phyloP scores from a whole-genome alignment of 2,113 vertebrate genomes.

The Platycercus adscitus region DNA sequence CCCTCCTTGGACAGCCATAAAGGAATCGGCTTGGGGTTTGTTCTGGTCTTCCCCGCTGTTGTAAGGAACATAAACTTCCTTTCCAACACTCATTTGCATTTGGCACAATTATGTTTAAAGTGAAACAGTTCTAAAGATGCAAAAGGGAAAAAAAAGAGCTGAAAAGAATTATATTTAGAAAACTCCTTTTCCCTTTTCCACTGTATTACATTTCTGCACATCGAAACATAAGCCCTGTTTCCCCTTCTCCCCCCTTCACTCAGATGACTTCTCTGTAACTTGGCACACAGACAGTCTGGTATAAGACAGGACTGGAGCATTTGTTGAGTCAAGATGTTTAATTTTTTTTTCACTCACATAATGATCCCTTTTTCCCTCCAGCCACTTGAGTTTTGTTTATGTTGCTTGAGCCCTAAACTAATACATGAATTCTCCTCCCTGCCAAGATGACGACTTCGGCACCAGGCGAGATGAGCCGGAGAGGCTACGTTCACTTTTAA shows the following conservation, averaged over 20 bases:
- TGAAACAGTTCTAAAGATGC: constrained; percentile 21
- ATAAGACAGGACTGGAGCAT: constrained; percentile 75
- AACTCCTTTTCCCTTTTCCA: constrained; percentile 70
- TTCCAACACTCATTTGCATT: constrained; percentile 61
- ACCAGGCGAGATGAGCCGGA: constrained; percentile 21
- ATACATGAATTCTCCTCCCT: constrained; percentile 72
- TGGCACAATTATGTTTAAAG: constrained; percentile 11
- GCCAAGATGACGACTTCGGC: constrained; percentile 32
- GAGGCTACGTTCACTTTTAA: neutral
- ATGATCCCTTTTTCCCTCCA: constrained; percentile 79
- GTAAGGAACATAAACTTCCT: neutral
- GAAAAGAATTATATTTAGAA: constrained; percentile 62
- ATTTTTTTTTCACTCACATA: constrained; percentile 73
- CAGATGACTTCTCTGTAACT: constrained; percentile 73
- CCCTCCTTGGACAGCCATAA: neutral
- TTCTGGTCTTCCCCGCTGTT: neutral
- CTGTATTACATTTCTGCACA: constrained; percentile 36
- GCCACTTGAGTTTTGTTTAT: constrained; percentile 79
- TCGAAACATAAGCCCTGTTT: constrained; percentile 4
- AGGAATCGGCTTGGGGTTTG: neutral
- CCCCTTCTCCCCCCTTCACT: constrained; percentile 44
- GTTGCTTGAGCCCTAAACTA: constrained; percentile 71
- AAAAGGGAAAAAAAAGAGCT: constrained; percentile 49
- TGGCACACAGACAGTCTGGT: constrained; percentile 55
- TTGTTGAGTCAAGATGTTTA: constrained; percentile 68